phyloP scores from a whole-genome alignment of 2,888 invertebrate species.

The Metallyticus violacea region DNA sequence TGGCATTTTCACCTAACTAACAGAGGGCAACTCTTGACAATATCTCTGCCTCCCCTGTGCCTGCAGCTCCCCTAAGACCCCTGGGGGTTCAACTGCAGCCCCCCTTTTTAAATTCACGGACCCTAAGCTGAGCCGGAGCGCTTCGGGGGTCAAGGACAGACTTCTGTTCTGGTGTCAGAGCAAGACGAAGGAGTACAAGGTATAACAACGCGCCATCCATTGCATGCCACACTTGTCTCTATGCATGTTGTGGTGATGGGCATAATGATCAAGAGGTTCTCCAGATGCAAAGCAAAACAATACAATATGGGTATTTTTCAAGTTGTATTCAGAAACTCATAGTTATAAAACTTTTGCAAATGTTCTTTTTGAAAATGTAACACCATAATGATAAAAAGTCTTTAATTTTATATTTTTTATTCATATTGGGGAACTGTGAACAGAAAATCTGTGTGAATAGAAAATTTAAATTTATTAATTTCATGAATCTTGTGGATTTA shows the following conservation, averaged over 20 bases:
- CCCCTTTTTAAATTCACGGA: slow-evolving; percentile 90
- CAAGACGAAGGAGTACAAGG: slow-evolving; percentile 97
- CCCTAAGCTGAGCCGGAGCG: slow-evolving; percentile 85
- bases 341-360: too few species aligned
- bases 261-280: background rate
- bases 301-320: too few species aligned
- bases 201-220: slow-evolving; percentile 47
- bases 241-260: background rate
- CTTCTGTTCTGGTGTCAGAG: slow-evolving; percentile 95
- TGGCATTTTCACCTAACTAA: slow-evolving; percentile 24
- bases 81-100: slow-evolving; percentile 59
- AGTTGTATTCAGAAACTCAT: too few species aligned
- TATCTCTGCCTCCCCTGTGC: slow-evolving; percentile 29
- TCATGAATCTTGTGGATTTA: too few species aligned
- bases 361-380: too few species aligned
- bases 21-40: slow-evolving; percentile 30
- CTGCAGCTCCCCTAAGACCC: slow-evolving; percentile 72
- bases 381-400: too few species aligned
- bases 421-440: too few species aligned
- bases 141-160: slow-evolving; percentile 93
- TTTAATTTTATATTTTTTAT: too few species aligned
- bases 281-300: background rate
- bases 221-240: background rate
- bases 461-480: too few species aligned
- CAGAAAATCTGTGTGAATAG: too few species aligned